Base-by-base conservation (phyloP, 53 echinoderm and acorn worm species). In the Holothuria leucospilota region DNA sequence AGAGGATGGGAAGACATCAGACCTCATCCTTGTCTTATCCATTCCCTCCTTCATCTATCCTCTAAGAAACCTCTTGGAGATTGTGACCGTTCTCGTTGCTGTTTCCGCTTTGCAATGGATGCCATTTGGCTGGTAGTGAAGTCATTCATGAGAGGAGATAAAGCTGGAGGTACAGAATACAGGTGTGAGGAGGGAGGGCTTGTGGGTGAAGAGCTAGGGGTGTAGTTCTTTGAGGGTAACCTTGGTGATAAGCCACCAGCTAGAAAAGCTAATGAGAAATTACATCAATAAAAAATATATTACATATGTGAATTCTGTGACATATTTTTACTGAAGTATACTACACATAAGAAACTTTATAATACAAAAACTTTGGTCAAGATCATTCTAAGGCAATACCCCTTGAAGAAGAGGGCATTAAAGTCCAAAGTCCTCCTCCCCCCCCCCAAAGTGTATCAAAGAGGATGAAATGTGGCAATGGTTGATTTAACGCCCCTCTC, bases 121-220 rank as follows among this genome's bases (percentile, higher is more conserved):
- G 95, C 95, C 61, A 92, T 79, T 67, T 95, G 95, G 39, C 74
- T 84, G 39, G 92, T 88, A 78, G 92, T 88, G 87, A 95, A 95
- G 74, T 95, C 95, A 68, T 95, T 91, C 67, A 92, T 78, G 41
- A 95, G 91, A 27, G 95, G 95, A 23, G 91, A 86, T 20, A 95
- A 87, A 23, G 95, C 95, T 11, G 92, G 88, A 12, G 95, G 95
- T 39, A 95, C 95, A 2, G 95, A 95, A 87, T 95, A 95, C 89
- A 88, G 85, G 77, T 86, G 75, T 2, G 63, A 26, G 41, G 87
- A 28, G 29, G 84, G 74, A 15, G 85, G 85, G 5, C 86, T 86
- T 0, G 86, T 86, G 11, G 84, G 86, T 28, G 90, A 56, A 39
- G 86, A 70, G n/a, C 68, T 25, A 42, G 63, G 84, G 26, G 77